Base-by-base conservation (phyloP, 2,113 vertebrate genomes). In the Tachycineta bicolor region DNA sequence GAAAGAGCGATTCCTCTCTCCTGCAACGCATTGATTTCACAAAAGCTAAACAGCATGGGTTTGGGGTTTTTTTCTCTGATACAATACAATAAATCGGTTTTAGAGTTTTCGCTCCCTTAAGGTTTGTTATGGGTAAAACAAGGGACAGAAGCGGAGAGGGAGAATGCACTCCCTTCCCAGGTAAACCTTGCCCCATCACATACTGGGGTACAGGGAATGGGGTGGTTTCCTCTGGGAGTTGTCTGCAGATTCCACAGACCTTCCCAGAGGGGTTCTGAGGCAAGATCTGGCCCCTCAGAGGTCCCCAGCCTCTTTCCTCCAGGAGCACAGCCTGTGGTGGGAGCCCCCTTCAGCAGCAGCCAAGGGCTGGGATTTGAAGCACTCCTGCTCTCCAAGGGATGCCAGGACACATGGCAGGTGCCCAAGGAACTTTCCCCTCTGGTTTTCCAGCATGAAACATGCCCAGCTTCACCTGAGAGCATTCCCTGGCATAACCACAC, bases 401-500 rank as follows among this genome's bases (percentile, higher is more conserved):
- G n/a, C 41, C 85, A 77, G 37, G 37, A 87, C 60, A 34, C 52
- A 44, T 3, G 8, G n/a, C 39, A 90, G 12, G 25, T 53, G 28
- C 47, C 31, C 60, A 67, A 8, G 25, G 26, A 68, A 21, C 34
- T 73, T 68, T 44, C 26, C 44, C 62, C 34, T 11, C 18, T 34
- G 17, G 5, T 93, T 78, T 91, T 62, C 68, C 69, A 81, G 56
- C 60, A 39, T 53, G 60, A 44, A 52, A 49, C 15, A 0, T 3
- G 29, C n/a, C 14, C 43, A 44, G 24, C n/a, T 64, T 31, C 8
- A 8, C 28, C 41, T 37, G 22, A 33, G 25, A 67, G 24, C n/a
- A 6, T 20, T 29, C 43, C 44, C 43, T 33, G 58, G 14, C 21
- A 7, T 24, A 25, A 34, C 0, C 2, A 64, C 9, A 0, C 23